Percentiles rank a stretch among this genome's conserved stretches.
These are phyloP conservation scores for Morus bassanus DNA, from an alignment of 2,797 vertebrate species.

Conservation along the genomic window DNA sequence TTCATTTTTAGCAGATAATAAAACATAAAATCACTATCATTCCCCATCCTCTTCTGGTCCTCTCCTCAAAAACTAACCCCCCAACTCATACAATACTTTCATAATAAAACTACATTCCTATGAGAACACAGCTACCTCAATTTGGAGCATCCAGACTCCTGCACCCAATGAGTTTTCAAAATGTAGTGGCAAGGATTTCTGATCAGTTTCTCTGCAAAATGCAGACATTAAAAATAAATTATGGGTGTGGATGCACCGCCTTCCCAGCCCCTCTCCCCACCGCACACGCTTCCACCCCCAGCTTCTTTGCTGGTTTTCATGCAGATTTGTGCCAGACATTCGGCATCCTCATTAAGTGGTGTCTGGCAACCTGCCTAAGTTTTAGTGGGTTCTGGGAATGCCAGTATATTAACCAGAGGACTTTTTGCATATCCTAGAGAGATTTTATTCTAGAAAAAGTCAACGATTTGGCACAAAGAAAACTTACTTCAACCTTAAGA, in stretches of 20 bases:
- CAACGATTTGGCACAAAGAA: slow-evolving; percentile 71
- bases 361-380: slow-evolving; percentile 75
- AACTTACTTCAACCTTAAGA: slow-evolving; percentile 64
- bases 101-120: not conserved
- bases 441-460: slow-evolving; percentile 78
- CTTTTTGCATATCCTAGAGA: slow-evolving; percentile 70
- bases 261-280: slow-evolving; percentile 34
- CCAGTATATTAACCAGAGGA: slow-evolving; percentile 80
- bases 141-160: not conserved
- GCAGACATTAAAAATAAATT: slow-evolving; percentile 69
- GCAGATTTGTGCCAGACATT: slow-evolving; percentile 75
- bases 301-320: slow-evolving; percentile 59
- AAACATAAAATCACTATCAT: not conserved
- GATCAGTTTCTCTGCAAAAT: slow-evolving; percentile 51
- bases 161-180: not conserved
- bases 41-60: not conserved
- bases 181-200: not conserved
- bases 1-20: slow-evolving; percentile 56
- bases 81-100: not conserved
- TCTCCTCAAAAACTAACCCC: not conserved
- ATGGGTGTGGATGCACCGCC: slow-evolving; percentile 42
- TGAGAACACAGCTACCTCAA: not conserved
- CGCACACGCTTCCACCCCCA: not conserved
- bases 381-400: slow-evolving; percentile 80
- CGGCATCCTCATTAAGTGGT: slow-evolving; percentile 77